These are phyloP conservation scores for Phania funesta DNA, from an alignment of 2,888 invertebrate species.

Conservation along the genomic window DNA sequence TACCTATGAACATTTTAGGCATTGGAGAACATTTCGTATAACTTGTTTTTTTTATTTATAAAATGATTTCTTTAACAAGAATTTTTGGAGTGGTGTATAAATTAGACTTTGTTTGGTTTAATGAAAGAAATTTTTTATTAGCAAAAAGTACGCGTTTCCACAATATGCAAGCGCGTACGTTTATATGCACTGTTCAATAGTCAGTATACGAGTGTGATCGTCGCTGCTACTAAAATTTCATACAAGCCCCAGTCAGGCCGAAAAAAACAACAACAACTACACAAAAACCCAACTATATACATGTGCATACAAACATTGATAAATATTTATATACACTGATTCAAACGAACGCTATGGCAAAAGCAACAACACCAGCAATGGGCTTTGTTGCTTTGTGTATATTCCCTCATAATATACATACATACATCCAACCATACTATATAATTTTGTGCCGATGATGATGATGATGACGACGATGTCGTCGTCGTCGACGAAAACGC, in stretches of 20 bases:
- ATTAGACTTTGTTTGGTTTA: background rate
- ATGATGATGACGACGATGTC: slow-evolving; percentile 16
- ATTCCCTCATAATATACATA: slow-evolving; percentile 13
- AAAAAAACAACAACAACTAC: slow-evolving; percentile 45
- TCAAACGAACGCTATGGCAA: slow-evolving; percentile 38
- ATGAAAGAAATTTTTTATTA: slow-evolving; percentile 17
- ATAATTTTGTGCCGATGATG: slow-evolving; percentile 7
- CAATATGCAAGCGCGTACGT: slow-evolving; percentile 49
- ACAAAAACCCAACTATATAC: slow-evolving; percentile 68
- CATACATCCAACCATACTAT: background rate
- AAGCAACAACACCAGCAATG: slow-evolving; percentile 48
- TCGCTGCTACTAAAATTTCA: slow-evolving; percentile 71
- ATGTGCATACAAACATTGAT: background rate
- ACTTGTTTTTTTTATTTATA: too few species aligned
- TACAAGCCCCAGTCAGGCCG: slow-evolving; percentile 62
- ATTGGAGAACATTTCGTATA: background rate
- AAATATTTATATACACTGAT: slow-evolving; percentile 10
- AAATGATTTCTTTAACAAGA: too few species aligned
- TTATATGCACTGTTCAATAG: slow-evolving; percentile 63
- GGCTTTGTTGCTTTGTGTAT: slow-evolving; percentile 26
- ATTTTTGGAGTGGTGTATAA: background rate
- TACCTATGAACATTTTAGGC: background rate
- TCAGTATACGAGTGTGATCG: slow-evolving; percentile 79
- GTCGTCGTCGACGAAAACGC: slow-evolving; percentile 15
- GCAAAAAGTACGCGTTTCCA: slow-evolving; percentile 48